These are phyloP conservation scores for Ommatoiulus sabulosus DNA, from an alignment of 2,888 invertebrate species.

Conservation along the genomic window DNA sequence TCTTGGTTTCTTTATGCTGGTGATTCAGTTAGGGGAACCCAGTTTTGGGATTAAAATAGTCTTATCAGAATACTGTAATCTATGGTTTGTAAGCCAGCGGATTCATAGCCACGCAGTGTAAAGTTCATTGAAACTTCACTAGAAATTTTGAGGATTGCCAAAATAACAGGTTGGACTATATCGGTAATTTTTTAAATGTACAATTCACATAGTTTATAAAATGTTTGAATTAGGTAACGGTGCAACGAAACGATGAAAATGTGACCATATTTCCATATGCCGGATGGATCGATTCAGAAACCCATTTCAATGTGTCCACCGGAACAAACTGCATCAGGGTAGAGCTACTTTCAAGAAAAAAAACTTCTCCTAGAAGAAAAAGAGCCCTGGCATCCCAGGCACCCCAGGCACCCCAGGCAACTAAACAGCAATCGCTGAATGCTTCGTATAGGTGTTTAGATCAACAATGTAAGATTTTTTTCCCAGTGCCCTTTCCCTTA, in stretches of 20 bases:
- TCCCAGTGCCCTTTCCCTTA: background rate
- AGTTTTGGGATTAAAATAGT: too few relatives aligned
- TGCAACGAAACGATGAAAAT: background rate
- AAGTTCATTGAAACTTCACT: too few relatives aligned
- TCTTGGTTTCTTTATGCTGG: too few relatives aligned
- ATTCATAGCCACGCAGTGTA: too few relatives aligned
- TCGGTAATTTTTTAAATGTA: background rate
- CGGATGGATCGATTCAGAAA: constrained; percentile 10
- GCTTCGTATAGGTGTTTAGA: background rate
- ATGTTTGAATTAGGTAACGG: background rate
- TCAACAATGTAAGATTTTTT: background rate
- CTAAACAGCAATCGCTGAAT: background rate
- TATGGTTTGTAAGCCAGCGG: too few relatives aligned
- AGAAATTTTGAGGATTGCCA: background rate
- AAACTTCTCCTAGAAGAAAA: background rate
- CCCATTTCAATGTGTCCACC: background rate
- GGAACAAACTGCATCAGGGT: background rate
- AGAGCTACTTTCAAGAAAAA: background rate
- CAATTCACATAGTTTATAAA: background rate
- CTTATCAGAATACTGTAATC: too few relatives aligned
- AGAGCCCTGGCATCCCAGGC: background rate
- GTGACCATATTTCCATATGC: background rate
- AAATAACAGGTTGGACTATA: background rate
- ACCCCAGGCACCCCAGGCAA: background rate
- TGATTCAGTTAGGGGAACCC: too few relatives aligned